Conservation (phyloP, 2,797 vertebrate species). For the Gymnocypris eckloni region DNA sequence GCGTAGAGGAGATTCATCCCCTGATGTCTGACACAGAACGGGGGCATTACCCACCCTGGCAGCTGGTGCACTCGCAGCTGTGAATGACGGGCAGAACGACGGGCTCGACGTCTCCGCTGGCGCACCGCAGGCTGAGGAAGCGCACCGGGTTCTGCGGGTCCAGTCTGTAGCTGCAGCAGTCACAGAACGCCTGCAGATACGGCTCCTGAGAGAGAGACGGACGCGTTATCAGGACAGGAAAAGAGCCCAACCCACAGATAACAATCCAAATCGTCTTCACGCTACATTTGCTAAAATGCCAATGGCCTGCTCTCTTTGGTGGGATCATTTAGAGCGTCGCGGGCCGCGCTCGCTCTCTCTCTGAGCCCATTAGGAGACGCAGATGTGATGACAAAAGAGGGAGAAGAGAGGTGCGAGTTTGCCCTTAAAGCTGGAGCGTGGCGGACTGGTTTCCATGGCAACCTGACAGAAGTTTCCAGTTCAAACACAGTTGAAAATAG, state of each 20-base stretch:
- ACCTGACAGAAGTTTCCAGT: constrained; percentile 58
- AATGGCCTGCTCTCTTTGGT: constrained; percentile 13
- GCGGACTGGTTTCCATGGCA: constrained; percentile 56
- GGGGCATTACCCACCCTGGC: constrained; percentile 80
- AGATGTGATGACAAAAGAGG: constrained; percentile 41
- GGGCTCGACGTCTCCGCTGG: constrained; percentile 76
- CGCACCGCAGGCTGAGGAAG: constrained; percentile 84
- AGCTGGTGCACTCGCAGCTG: constrained; percentile 90
- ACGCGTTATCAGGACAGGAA: background rate
- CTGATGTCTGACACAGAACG: background rate
- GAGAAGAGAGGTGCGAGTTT: constrained; percentile 66
- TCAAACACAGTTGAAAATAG: constrained; percentile 60
- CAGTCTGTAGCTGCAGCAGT: constrained; percentile 90
- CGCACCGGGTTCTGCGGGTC: constrained; percentile 83
- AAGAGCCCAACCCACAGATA: constrained; percentile 29
- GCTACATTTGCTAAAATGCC: constrained; percentile 46
- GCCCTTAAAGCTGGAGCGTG: constrained; percentile 60
- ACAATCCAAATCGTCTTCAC: constrained; percentile 46
- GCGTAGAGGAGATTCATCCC: background rate
- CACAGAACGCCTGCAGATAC: constrained; percentile 85
- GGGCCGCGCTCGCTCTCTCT: background rate
- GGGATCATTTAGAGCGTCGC: constrained; percentile 30
- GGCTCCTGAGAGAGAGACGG: constrained; percentile 79
- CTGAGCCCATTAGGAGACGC: constrained; percentile 9
- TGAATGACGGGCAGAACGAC: constrained; percentile 88